Evolutionary conservation across 2,797 vertebrate genomes (phyloP).

Genomic region (Carapus acus): DNA sequence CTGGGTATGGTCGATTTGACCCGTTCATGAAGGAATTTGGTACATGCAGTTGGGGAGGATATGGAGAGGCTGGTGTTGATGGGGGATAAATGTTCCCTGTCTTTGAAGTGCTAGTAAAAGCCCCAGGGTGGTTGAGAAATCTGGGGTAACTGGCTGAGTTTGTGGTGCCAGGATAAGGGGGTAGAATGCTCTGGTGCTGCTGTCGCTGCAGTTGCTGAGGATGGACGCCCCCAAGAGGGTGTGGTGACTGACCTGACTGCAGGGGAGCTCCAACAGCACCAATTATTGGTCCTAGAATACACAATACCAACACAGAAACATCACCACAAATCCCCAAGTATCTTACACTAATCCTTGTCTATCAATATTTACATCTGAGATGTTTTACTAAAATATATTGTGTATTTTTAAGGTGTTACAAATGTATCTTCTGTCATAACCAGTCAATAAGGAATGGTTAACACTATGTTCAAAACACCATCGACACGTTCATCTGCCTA

Average conservation of each 20-base stretch:
- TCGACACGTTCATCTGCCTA: conserved; percentile 35
- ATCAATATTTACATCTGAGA: not conserved
- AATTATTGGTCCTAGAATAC: conserved; percentile 53
- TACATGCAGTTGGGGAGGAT: conserved; percentile 75
- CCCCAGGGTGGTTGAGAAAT: conserved; percentile 71
- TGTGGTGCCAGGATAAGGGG: conserved; percentile 73
- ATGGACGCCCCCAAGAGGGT: conserved; percentile 59
- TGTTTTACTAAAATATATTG: no score
- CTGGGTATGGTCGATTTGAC: conserved; percentile 77
- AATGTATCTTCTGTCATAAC: no score
- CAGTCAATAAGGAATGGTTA: no score
- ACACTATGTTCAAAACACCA: no score
- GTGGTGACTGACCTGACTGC: conserved; percentile 63
- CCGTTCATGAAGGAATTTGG: conserved; percentile 82
- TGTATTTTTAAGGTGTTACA: no score
- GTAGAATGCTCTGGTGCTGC: conserved; percentile 69
- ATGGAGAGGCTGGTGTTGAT: conserved; percentile 73
- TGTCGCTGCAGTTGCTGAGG: conserved; percentile 66
- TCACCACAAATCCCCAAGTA: not conserved
- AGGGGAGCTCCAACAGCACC: conserved; percentile 54
- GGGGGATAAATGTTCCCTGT: conserved; percentile 72
- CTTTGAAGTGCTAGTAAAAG: conserved; percentile 80
- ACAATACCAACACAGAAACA: conserved; percentile 8
- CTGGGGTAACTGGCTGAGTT: conserved; percentile 75
- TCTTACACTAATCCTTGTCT: not conserved